Conservation (phyloP, 2,888 invertebrate genomes). For the Cerceris ruficornis region DNA sequence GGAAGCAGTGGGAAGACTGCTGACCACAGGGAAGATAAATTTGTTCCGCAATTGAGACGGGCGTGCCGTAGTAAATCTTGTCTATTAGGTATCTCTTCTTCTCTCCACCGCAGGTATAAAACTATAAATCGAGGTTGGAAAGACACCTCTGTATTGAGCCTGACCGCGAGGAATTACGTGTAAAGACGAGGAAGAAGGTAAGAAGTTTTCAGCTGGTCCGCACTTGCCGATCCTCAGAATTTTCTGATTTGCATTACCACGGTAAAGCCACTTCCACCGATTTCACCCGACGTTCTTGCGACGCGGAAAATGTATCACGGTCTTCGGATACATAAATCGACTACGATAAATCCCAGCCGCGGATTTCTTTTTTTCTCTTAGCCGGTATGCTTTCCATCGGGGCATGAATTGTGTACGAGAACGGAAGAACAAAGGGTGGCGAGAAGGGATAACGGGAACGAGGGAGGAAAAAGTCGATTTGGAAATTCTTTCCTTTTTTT, state of each 20-base stretch:
- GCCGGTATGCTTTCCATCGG: too few relatives aligned
- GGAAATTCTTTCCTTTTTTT: too few relatives aligned
- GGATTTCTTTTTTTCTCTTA: too few relatives aligned
- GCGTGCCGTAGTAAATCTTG: conserved; percentile 78
- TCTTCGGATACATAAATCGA: too few relatives aligned
- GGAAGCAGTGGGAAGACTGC: conserved; percentile 76
- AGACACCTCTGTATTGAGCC: conserved; percentile 64
- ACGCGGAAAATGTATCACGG: background rate
- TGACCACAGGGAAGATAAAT: conserved; percentile 80
- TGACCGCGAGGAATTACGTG: conserved; percentile 58
- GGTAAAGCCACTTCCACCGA: background rate
- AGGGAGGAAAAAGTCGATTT: too few relatives aligned
- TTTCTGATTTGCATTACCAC: conserved; percentile 8
- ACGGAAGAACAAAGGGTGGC: too few relatives aligned
- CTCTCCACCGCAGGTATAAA: conserved; percentile 73
- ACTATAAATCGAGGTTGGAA: conserved; percentile 72
- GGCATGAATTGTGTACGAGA: too few relatives aligned
- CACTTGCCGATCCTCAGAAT: background rate
- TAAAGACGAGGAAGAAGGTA: conserved; percentile 2
- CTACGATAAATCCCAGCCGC: too few relatives aligned
- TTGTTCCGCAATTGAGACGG: conserved; percentile 80
- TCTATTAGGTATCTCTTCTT: conserved; percentile 77
- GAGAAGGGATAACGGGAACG: too few relatives aligned
- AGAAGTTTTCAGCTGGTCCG: conserved; percentile 46
- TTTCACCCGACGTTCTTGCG: background rate